These are phyloP conservation scores for Antrozous pallidus DNA, from an alignment of 2,797 vertebrate genomes.

Conservation along the genomic window DNA sequence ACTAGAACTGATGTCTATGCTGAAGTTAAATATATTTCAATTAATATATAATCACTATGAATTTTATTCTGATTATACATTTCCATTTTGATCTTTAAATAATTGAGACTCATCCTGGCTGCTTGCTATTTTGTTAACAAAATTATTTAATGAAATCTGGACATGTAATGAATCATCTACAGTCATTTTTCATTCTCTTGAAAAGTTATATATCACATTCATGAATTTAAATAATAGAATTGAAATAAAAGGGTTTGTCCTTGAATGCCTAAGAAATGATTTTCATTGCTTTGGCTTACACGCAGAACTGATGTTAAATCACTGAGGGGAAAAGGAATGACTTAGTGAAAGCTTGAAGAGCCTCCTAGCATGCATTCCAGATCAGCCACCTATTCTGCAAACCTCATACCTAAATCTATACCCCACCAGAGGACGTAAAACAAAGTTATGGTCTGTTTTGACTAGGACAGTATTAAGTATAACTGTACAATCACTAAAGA, in stretches of 20 bases:
- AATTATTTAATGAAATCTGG: not conserved
- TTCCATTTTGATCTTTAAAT: slow-evolving; percentile 36
- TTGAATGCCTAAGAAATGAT: slow-evolving; percentile 9
- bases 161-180: slow-evolving; percentile 27
- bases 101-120: not conserved
- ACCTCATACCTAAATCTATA: slow-evolving; percentile 1
- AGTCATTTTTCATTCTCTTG: slow-evolving; percentile 23
- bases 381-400: not conserved
- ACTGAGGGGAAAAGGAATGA: not conserved
- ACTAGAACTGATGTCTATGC: not conserved
- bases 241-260: not conserved
- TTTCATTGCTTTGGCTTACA: slow-evolving; percentile 34
- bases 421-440: not conserved
- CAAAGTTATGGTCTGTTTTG: not conserved
- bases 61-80: slow-evolving; percentile 47
- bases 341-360: slow-evolving; percentile 21
- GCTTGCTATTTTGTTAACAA: slow-evolving; percentile 31
- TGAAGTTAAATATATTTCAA: slow-evolving; percentile 41
- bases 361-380: not conserved
- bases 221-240: slow-evolving; percentile 38
- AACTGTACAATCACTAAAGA: not conserved
- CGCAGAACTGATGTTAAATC: not conserved
- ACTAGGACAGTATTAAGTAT: not conserved
- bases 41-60: slow-evolving; percentile 4
- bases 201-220: not conserved